Percentiles rank a stretch among this genome's conserved stretches.
Evolutionary conservation across 2,113 vertebrate species (phyloP).

Genomic region (Tupaia tana): DNA sequence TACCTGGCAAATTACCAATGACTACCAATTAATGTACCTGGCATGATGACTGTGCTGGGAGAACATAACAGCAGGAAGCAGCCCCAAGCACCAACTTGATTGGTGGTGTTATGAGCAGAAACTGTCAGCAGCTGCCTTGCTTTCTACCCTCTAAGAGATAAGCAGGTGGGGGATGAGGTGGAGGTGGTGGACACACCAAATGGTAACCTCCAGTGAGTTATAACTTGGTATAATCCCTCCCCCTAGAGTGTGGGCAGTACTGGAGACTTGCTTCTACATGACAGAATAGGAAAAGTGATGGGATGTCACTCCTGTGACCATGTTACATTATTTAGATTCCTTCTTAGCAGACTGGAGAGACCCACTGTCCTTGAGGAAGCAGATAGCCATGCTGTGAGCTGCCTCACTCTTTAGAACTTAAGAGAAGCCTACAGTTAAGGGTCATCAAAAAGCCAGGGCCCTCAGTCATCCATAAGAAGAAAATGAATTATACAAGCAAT

Average conservation of each 20-base stretch:
- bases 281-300: neutral
- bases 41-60: neutral
- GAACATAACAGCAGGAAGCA: neutral
- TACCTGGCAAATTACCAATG: neutral
- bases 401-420: neutral
- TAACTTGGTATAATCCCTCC: neutral
- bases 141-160: neutral
- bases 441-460: neutral
- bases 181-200: neutral
- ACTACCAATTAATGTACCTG: neutral
- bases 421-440: neutral
- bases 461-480: neutral
- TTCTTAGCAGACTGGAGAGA: neutral
- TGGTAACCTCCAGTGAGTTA: neutral
- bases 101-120: slow-evolving; percentile 22
- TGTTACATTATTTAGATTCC: neutral
- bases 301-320: neutral
- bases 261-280: neutral
- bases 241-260: neutral
- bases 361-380: neutral
- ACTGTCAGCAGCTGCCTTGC: neutral
- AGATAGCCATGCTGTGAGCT: neutral
- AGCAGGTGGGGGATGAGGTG: neutral
- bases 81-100: neutral
- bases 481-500: neutral